Conservation (phyloP, 92 coral and sea anemone species). For the Epizoanthus illoricatus region DNA sequence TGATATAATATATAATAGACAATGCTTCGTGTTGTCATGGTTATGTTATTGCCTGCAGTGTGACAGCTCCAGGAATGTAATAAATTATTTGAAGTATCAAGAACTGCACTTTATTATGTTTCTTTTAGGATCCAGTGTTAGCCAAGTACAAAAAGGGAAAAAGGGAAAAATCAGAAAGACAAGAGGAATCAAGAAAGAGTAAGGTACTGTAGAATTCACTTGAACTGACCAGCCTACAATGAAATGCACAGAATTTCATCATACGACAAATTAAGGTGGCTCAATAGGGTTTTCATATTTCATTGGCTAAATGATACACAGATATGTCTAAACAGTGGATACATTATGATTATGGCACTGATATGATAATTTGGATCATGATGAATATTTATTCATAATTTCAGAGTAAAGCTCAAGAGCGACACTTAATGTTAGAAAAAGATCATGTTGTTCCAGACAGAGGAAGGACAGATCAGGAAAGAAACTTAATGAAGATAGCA, state of each 20-base stretch:
- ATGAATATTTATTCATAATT: not conserved
- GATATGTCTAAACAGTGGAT: too few relatives aligned
- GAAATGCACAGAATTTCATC: too few relatives aligned
- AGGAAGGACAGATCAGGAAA: slow-evolving; percentile 74
- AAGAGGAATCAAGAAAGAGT: slow-evolving; percentile 72
- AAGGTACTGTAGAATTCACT: not conserved
- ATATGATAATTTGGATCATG: not conserved
- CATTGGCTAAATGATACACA: too few relatives aligned
- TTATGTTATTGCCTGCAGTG: too few relatives aligned
- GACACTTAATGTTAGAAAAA: slow-evolving; percentile 74
- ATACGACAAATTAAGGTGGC: too few relatives aligned
- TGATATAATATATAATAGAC: too few relatives aligned
- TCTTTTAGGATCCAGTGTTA: slow-evolving; percentile 74
- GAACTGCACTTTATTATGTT: not conserved
- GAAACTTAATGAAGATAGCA: slow-evolving; percentile 69
- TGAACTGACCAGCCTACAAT: too few relatives aligned
- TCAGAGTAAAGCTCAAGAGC: slow-evolving; percentile 71
- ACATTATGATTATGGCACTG: too few relatives aligned
- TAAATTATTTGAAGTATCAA: not conserved
- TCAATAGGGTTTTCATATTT: too few relatives aligned
- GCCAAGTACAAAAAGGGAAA: slow-evolving; percentile 80
- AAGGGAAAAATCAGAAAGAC: slow-evolving; percentile 68
- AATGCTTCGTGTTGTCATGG: too few relatives aligned
- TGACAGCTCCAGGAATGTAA: not conserved
- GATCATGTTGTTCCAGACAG: slow-evolving; percentile 77